A percentile compares a stretch with the other conserved stretches of the same genome.
These are phyloP conservation scores for Drosophila bipectinata DNA, from an alignment of 1,140 invertebrate genomes.

Conservation along the genomic window DNA sequence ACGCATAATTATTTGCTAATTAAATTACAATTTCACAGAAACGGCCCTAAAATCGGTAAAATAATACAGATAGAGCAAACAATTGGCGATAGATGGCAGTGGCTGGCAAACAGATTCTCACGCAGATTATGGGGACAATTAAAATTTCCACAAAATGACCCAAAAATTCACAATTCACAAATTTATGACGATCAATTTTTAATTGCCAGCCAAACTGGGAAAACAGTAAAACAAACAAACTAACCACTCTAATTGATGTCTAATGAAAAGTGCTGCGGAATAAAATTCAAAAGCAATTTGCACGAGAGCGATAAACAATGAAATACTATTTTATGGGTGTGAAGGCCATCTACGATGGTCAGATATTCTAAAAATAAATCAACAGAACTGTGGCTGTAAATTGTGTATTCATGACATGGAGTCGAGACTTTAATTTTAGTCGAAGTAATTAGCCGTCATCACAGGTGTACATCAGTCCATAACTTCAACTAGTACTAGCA, in stretches of 20 bases:
- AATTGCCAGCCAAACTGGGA: constrained; percentile 13
- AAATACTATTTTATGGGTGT: constrained; percentile 3
- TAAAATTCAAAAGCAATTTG: constrained; percentile 32
- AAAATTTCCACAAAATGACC: constrained; percentile 12
- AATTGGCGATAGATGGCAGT: constrained; percentile 6
- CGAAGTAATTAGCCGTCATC: no score
- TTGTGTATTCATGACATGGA: constrained; percentile 20
- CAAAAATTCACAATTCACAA: constrained; percentile 7
- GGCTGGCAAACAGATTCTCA: constrained; percentile 26
- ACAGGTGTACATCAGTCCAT: no score
- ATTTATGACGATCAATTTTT: constrained; percentile 40
- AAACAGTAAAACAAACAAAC: constrained; percentile 12
- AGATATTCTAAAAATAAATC: constrained; percentile 31
- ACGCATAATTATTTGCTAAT: constrained; percentile 66
- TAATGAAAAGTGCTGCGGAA: constrained; percentile 12
- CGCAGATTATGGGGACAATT: constrained; percentile 21
- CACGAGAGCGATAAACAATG: constrained; percentile 20
- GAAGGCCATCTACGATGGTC: constrained; percentile 21
- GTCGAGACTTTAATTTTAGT: background rate
- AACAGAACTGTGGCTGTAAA: constrained; percentile 6
- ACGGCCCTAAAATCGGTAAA: constrained; percentile 12
- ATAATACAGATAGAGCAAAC: constrained; percentile 19
- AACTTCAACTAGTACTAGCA: background rate
- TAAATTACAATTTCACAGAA: constrained; percentile 56
- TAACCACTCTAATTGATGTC: constrained; percentile 17